Percentiles rank a stretch among this genome's conserved stretches.
phyloP scores from a whole-genome alignment of 2,113 vertebrate genomes.

The Trematomus loennbergii region DNA sequence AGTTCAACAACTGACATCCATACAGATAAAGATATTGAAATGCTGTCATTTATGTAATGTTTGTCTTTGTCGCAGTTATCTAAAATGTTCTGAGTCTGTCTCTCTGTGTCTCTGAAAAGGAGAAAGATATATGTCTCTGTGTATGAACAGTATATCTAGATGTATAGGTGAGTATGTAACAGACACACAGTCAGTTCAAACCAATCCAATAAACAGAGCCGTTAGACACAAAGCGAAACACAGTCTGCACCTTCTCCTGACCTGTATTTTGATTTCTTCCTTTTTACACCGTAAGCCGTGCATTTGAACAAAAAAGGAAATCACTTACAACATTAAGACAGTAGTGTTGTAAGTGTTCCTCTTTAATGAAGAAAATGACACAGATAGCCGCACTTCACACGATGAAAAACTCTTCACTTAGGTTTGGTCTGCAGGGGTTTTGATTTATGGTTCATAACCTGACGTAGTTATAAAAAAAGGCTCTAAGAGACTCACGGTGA shows the following conservation, averaged over 20 bases:
- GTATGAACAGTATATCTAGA: background rate
- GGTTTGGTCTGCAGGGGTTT: too few relatives aligned
- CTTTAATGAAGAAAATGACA: too few relatives aligned
- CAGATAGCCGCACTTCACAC: too few relatives aligned
- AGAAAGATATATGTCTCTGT: too few relatives aligned
- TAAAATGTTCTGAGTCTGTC: background rate
- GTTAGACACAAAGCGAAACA: slow-evolving; percentile 3
- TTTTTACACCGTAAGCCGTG: background rate
- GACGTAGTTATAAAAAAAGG: too few relatives aligned
- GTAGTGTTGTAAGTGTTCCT: too few relatives aligned
- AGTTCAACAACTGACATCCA: background rate
- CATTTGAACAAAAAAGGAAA: too few relatives aligned
- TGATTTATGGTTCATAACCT: too few relatives aligned
- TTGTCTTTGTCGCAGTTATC: background rate
- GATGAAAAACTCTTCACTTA: too few relatives aligned
- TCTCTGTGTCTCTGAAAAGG: background rate
- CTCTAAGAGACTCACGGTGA: too few relatives aligned
- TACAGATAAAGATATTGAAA: background rate
- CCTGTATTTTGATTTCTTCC: background rate
- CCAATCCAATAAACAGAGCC: background rate
- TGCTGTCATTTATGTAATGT: background rate
- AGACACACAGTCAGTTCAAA: slow-evolving; percentile 8
- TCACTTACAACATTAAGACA: too few relatives aligned
- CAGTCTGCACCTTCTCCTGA: background rate
- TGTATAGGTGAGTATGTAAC: background rate